Conservation (phyloP, 2,113 vertebrate species). For the Heterochromis multidens region DNA sequence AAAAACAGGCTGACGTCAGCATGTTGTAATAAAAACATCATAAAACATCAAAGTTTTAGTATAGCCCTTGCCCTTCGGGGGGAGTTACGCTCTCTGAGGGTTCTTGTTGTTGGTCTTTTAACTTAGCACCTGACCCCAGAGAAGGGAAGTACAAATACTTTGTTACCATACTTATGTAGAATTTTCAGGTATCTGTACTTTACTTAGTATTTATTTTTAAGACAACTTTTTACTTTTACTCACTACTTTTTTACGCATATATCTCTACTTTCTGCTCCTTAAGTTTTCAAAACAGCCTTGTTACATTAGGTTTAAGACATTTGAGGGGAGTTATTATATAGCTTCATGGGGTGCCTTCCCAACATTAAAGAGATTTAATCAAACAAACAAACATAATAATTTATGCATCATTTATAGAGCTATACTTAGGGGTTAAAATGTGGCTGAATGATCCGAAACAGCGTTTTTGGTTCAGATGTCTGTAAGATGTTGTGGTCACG, state of each 20-base stretch:
- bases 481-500: background rate
- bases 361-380: background rate
- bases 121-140: background rate
- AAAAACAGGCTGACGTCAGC: too few species aligned
- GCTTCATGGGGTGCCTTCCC: background rate
- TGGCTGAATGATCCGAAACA: background rate
- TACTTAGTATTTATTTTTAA: background rate
- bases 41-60: too few species aligned
- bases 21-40: too few species aligned
- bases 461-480: background rate
- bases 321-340: background rate
- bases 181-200: background rate
- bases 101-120: background rate
- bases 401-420: background rate
- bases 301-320: background rate
- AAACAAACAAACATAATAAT: background rate
- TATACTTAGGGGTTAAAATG: background rate
- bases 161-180: background rate
- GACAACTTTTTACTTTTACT: background rate
- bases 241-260: too few species aligned
- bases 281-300: background rate
- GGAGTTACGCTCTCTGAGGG: too few species aligned
- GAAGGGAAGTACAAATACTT: background rate
- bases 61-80: too few species aligned
- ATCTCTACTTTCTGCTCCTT: too few species aligned